phyloP scores from a whole-genome alignment of 2,797 vertebrate genomes.

The Tragelaphus eurycerus region DNA sequence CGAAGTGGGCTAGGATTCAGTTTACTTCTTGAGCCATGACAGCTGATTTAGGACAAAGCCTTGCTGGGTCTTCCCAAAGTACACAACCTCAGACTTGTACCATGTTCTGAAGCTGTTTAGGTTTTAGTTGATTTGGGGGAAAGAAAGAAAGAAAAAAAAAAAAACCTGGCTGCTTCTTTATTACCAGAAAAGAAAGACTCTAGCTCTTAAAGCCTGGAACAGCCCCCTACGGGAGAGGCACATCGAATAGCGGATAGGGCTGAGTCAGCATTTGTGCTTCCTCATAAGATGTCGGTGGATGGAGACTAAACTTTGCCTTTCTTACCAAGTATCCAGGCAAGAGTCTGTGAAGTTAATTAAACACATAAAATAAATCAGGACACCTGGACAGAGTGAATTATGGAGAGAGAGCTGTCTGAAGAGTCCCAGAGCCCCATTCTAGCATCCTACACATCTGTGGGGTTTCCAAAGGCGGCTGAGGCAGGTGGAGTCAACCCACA shows the following conservation, averaged over 20 bases:
- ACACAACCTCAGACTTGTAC: not conserved
- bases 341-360: not conserved
- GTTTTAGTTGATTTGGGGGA: not conserved
- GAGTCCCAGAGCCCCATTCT: rapidly evolving
- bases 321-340: rapidly evolving
- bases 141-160: rapidly evolving
- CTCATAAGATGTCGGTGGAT: rapidly evolving
- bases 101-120: constrained; percentile 43
- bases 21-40: not conserved
- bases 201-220: not conserved
- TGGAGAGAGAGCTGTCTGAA: rapidly evolving
- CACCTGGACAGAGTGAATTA: rapidly evolving
- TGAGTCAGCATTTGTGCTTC: not conserved
- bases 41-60: not conserved
- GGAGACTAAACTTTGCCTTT: rapidly evolving
- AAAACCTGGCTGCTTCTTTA: not conserved
- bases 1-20: not conserved
- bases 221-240: not conserved
- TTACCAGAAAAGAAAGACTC: constrained; percentile 38
- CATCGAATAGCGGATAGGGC: rapidly evolving
- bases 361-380: rapidly evolving
- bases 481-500: not conserved
- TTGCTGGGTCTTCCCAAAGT: not conserved
- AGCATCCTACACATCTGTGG: not conserved
- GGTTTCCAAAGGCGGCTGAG: not conserved